phyloP scores from a whole-genome alignment of 1,140 invertebrate genomes.

The Philotrypesis tridentata region DNA sequence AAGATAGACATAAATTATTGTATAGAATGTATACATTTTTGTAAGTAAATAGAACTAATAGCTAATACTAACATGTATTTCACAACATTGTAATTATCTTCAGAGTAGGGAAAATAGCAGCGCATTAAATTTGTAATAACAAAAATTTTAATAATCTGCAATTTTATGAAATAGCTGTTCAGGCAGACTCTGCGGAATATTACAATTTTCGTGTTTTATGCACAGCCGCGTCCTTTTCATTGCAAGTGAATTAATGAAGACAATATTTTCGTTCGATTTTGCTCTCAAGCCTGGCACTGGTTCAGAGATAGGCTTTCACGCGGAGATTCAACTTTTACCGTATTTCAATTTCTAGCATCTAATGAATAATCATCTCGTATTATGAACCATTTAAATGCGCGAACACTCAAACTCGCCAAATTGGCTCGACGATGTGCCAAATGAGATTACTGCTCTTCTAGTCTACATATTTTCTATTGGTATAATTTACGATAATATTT shows the following conservation, averaged over 20 bases:
- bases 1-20: no score
- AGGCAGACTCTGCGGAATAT: neutral
- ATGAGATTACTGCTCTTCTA: neutral
- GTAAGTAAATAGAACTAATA: no score
- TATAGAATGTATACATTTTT: no score
- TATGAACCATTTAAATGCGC: slow-evolving; percentile 37
- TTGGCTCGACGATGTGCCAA: neutral
- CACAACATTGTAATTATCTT: no score
- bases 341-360: slow-evolving; percentile 51
- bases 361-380: slow-evolving; percentile 56
- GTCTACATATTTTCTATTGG: neutral
- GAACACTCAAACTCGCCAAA: neutral
- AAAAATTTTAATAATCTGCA: no score
- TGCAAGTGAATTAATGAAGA: slow-evolving; percentile 13
- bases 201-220: slow-evolving; percentile 13
- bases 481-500: neutral
- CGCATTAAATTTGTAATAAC: no score
- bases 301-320: neutral
- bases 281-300: neutral
- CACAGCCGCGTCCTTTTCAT: neutral
- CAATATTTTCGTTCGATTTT: slow-evolving; percentile 32
- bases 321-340: slow-evolving; percentile 35
- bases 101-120: neutral
- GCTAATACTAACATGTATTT: no score
- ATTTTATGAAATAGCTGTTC: neutral